Conservation (phyloP, 2,113 vertebrate genomes). For the Mobula hypostoma region DNA sequence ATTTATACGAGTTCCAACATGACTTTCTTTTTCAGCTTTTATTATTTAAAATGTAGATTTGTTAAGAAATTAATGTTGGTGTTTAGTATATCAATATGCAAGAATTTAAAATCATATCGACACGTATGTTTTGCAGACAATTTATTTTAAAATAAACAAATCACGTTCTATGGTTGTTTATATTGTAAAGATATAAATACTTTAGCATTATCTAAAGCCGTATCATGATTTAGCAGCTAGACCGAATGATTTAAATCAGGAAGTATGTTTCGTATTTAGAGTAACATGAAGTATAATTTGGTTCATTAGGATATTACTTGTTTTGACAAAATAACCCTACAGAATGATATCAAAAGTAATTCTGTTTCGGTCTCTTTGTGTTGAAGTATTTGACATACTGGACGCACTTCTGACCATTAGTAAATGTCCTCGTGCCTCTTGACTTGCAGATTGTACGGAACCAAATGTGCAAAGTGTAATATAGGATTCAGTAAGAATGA, state of each 20-base stretch:
- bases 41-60: neutral
- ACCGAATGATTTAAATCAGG: neutral
- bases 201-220: neutral
- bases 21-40: too few relatives aligned
- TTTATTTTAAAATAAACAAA: neutral
- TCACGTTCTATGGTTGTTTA: neutral
- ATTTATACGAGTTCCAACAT: neutral
- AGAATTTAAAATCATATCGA: neutral
- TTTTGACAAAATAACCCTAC: neutral
- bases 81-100: neutral
- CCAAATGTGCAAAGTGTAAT: slow-evolving; percentile 97
- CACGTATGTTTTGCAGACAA: neutral
- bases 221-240: too few relatives aligned
- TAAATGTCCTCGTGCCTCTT: neutral
- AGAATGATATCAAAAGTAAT: neutral
- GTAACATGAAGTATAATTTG: neutral
- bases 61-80: neutral
- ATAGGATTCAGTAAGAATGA: slow-evolving; percentile 98
- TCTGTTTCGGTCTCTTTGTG: neutral
- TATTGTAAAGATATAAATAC: neutral
- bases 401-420: neutral
- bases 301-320: neutral
- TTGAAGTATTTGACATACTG: neutral
- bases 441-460: slow-evolving; percentile 80
- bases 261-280: slow-evolving; percentile 1